These are phyloP conservation scores for Achroia grisella DNA, from an alignment of 1,140 invertebrate species.

Conservation along the genomic window DNA sequence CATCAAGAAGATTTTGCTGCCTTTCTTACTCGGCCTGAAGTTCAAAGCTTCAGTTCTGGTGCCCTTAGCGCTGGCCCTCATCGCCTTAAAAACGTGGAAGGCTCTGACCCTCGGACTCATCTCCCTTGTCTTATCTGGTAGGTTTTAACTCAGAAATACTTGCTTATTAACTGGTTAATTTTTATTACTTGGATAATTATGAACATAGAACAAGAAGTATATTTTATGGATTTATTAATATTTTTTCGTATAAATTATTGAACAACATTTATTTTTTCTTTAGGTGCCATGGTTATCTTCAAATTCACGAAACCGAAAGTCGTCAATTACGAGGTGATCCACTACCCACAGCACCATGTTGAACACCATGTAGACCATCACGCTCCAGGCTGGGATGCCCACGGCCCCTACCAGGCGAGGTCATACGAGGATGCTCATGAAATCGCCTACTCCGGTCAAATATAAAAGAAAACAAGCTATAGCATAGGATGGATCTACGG, in stretches of 20 bases:
- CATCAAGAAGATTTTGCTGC: constrained; percentile 87
- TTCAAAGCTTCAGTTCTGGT: constrained; percentile 88
- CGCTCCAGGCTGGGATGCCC: constrained; percentile 68
- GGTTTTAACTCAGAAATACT: constrained; percentile 1
- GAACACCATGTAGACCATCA: constrained; percentile 77
- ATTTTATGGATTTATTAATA: no score
- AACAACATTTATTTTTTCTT: constrained; percentile 9
- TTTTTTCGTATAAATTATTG: not conserved
- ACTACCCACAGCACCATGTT: constrained; percentile 86
- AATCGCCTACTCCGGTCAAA: constrained; percentile 78
- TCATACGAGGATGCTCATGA: constrained; percentile 75
- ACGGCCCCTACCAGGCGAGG: constrained; percentile 76
- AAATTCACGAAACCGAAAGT: constrained; percentile 89
- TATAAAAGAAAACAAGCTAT: constrained; percentile 46
- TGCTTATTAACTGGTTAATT: no score
- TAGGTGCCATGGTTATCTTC: constrained; percentile 87
- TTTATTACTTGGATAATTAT: no score
- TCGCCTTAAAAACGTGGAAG: constrained; percentile 91
- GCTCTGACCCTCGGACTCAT: constrained; percentile 88
- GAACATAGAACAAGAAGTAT: no score
- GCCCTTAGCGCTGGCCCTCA: constrained; percentile 84
- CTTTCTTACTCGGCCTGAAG: constrained; percentile 87
- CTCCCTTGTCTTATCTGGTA: constrained; percentile 82
- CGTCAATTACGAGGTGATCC: constrained; percentile 87
- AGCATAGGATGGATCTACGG: constrained; percentile 54